A percentile compares a stretch with the other conserved stretches of the same genome.
Evolutionary conservation across 2,888 invertebrate species (phyloP).

Genomic region (Papilio gigon): DNA sequence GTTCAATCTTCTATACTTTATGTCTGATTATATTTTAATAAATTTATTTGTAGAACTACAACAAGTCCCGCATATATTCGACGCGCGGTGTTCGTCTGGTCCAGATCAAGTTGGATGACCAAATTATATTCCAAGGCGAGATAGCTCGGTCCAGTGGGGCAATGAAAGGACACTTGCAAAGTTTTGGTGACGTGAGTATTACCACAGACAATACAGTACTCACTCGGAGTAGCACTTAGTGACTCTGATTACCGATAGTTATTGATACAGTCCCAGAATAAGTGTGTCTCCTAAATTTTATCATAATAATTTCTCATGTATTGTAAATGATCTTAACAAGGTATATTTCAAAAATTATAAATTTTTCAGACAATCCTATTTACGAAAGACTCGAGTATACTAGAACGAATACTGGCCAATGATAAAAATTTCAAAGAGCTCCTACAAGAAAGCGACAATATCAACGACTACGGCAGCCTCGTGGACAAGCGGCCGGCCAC

Average conservation of each 20-base stretch:
- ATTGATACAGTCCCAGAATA: too few relatives aligned
- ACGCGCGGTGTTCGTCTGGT: constrained; percentile 88
- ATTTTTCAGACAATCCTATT: constrained; percentile 89
- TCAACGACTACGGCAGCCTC: constrained; percentile 55
- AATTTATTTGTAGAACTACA: constrained; percentile 89
- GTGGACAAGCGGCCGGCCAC: constrained; percentile 83
- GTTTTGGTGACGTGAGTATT: constrained; percentile 87
- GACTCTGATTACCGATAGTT: too few relatives aligned
- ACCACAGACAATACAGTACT: too few relatives aligned
- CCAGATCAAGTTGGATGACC: constrained; percentile 86
- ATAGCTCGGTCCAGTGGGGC: constrained; percentile 90
- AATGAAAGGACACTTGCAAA: constrained; percentile 85
- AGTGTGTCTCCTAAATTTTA: too few relatives aligned
- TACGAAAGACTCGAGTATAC: constrained; percentile 88
- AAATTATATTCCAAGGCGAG: constrained; percentile 89
- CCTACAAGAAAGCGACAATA: constrained; percentile 68
- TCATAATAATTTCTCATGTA: too few relatives aligned
- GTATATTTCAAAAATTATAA: too few relatives aligned
- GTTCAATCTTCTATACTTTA: too few relatives aligned
- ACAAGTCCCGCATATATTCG: constrained; percentile 93
- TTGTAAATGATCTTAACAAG: too few relatives aligned
- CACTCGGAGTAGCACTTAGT: not conserved
- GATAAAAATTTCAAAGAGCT: constrained; percentile 73
- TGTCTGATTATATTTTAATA: not conserved
- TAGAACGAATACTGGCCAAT: constrained; percentile 77